Percentiles rank a stretch among this genome's conserved stretches.
Conservation (phyloP, 2,113 vertebrate genomes). For the Tretioscincus oriximinensis region DNA sequence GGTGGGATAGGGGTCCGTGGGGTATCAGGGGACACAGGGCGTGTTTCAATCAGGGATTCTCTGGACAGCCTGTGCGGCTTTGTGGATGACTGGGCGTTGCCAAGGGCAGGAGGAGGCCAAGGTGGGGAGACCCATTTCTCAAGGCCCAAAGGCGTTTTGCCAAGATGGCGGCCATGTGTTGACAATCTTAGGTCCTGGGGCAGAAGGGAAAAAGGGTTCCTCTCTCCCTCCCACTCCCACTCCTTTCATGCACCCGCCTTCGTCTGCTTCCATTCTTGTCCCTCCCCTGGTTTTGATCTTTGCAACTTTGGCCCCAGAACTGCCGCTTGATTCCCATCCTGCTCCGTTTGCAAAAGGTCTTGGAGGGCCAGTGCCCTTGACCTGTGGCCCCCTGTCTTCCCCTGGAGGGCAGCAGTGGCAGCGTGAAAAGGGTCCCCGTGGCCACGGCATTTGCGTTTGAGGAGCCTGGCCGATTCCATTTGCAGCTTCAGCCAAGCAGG, state of each 20-base stretch:
- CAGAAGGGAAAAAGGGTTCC: conserved; percentile 25
- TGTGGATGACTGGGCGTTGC: conserved; percentile 39
- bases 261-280: not conserved
- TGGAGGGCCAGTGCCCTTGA: fast-evolving
- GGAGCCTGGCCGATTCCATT: not conserved
- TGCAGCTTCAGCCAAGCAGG: not conserved
- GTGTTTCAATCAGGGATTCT: conserved; percentile 78
- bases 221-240: not conserved
- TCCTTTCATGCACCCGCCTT: too few relatives aligned
- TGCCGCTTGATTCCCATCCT: too few relatives aligned
- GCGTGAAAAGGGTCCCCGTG: not conserved
- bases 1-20: conserved; percentile 27
- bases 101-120: conserved; percentile 46
- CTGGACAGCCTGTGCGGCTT: conserved; percentile 38
- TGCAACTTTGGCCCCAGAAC: too few relatives aligned
- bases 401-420: conserved; percentile 10
- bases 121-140: not conserved
- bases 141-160: not conserved
- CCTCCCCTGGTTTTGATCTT: not conserved
- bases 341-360: not conserved
- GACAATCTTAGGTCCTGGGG: conserved; percentile 70
- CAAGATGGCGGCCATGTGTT: conserved; percentile 50
- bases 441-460: not conserved
- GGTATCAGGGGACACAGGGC: conserved; percentile 43
- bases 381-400: conserved; percentile 3